Conservation (phyloP, 2,888 invertebrate species). For the Troilus luridus region DNA sequence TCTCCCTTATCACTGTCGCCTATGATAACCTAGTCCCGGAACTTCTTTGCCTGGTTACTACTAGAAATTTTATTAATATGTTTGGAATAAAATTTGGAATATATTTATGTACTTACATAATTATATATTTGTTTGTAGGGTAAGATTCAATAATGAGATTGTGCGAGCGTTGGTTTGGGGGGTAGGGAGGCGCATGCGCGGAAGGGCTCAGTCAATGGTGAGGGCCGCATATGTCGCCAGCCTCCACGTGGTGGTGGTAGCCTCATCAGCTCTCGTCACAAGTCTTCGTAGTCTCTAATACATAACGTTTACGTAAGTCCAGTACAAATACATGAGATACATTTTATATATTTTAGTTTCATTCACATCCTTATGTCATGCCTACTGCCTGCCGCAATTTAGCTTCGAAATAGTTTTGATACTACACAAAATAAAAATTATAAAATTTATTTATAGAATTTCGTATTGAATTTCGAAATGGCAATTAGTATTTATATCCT, state of each 20-base stretch:
- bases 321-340: slow-evolving; percentile 31
- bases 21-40: background rate
- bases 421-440: background rate
- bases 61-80: background rate
- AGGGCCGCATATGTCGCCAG: slow-evolving; percentile 54
- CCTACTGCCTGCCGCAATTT: background rate
- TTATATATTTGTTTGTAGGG: background rate
- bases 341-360: background rate
- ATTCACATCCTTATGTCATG: slow-evolving; percentile 29
- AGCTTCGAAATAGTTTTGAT: background rate
- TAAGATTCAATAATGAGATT: slow-evolving; percentile 12
- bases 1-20: background rate
- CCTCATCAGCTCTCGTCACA: background rate
- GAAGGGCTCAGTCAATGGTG: slow-evolving; percentile 44
- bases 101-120: background rate
- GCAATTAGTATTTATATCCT: too few relatives aligned
- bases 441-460: too few relatives aligned
- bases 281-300: background rate
- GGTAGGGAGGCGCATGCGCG: slow-evolving; percentile 31
- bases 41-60: background rate
- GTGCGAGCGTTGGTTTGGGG: slow-evolving; percentile 29
- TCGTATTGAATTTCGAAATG: too few relatives aligned
- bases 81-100: background rate
- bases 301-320: slow-evolving; percentile 50
- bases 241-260: slow-evolving; percentile 55